Base-by-base conservation (phyloP, 2,888 invertebrate species). In the Drosophila siamana region DNA sequence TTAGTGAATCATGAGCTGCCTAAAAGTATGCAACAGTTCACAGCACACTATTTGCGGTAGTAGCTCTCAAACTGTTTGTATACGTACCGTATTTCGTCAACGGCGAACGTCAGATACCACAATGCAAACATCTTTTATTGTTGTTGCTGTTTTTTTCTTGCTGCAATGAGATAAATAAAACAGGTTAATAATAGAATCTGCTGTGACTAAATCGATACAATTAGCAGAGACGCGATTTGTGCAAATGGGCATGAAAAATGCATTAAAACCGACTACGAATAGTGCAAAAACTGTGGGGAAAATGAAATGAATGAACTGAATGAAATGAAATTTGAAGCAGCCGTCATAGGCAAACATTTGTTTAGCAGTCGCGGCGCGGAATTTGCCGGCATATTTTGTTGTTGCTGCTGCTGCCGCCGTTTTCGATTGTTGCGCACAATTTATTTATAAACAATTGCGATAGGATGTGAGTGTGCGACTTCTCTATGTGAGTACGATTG, bases 61-160 rank as follows among this genome's bases (percentile, higher is more conserved):
- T 60, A 19, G 1, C 16, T 28, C 5, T 38, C 46, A 74, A 74
- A 74, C 74, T 67, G 56, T 63, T 8, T n/a, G 33, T 33, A 11
- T 33, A 91, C 92, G 92, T 75, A 92, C 92, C 92, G 90, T 69
- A 91, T 79, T 78, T 92, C 92, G 40, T 91, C 91, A 67, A 92
- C 83, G 52, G 92, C 92, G 69, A 92, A 84, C 44, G 92, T 90
- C 64, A 92, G 76, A 82, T 92, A 92, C 92, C 92, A 92, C 78
- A 92, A 84, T 62, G 91, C 92, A 80, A 92, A 92, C 92, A 92
- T 92, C 70, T 72, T 77, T 60, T 26, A 30, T 15, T 24, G 0
- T 46, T 46, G 24, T 46, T 33, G 46, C 50, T 57, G 55, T 54
- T 61, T 19, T 61, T 19, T 43, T 46, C 33, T 79, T 83, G 66